phyloP scores from a whole-genome alignment of 2,797 vertebrate genomes.

The Loriculus beryllinus region DNA sequence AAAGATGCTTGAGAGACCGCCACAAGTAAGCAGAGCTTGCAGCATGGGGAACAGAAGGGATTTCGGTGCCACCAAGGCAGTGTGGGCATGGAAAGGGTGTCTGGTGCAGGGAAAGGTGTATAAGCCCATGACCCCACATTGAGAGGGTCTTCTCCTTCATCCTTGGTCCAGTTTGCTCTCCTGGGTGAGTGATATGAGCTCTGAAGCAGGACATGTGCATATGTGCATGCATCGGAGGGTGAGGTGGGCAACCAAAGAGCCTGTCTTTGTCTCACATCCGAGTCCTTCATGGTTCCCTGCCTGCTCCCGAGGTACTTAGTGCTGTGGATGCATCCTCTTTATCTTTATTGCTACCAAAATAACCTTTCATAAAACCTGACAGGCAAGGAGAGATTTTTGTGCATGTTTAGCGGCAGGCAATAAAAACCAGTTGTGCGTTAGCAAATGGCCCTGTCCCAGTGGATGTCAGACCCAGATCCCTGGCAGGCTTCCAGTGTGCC shows the following conservation, averaged over 20 bases:
- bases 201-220: background rate
- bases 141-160: background rate
- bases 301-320: background rate
- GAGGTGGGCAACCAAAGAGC: background rate
- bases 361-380: background rate
- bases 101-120: background rate
- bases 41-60: background rate
- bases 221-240: background rate
- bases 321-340: rapidly evolving
- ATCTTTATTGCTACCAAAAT: background rate
- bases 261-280: background rate
- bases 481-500: background rate
- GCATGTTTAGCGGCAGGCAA: background rate
- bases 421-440: background rate
- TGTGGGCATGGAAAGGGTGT: background rate
- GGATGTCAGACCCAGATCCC: background rate
- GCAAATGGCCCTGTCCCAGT: background rate
- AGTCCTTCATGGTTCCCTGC: background rate
- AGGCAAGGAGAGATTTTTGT: background rate
- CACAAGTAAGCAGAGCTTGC: rapidly evolving
- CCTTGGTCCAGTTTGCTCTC: background rate
- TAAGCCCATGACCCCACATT: rapidly evolving
- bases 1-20: background rate
- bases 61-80: rapidly evolving
- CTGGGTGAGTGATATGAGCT: rapidly evolving